These are phyloP conservation scores for Penelope pileata DNA, from an alignment of 2,113 vertebrate genomes.

Conservation along the genomic window DNA sequence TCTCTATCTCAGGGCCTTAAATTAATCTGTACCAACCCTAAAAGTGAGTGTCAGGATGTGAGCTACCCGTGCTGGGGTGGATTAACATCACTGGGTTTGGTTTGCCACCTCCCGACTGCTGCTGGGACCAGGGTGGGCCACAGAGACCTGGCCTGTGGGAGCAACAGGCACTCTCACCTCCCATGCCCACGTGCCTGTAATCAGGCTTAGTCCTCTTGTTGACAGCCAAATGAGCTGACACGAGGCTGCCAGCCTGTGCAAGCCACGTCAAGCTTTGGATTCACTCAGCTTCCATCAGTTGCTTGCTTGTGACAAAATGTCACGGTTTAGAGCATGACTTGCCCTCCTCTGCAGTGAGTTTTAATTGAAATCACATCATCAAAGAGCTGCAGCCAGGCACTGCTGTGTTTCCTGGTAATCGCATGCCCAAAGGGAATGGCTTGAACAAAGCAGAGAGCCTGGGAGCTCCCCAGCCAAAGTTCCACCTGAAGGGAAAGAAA, in stretches of 20 bases:
- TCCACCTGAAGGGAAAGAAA: neutral
- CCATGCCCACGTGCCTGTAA: neutral
- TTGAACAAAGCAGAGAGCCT: neutral
- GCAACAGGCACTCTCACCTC: neutral
- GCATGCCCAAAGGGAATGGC: neutral
- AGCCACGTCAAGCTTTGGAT: neutral
- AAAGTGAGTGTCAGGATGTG: neutral
- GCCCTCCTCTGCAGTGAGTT: neutral
- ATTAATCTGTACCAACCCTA: neutral
- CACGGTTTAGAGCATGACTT: fast-evolving
- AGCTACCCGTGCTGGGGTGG: neutral
- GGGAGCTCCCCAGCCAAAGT: neutral
- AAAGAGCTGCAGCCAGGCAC: neutral
- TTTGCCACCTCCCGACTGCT: neutral
- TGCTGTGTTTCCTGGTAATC: neutral
- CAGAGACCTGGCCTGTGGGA: neutral
- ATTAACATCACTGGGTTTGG: neutral
- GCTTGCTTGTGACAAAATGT: neutral
- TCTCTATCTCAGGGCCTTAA: neutral
- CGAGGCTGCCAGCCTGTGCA: neutral
- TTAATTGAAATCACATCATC: neutral
- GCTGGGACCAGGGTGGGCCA: neutral
- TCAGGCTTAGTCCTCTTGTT: neutral
- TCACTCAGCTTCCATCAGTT: neutral
- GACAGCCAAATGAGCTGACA: neutral